These are phyloP conservation scores for Melipona beecheii DNA, from an alignment of 2,888 invertebrate species.

Conservation along the genomic window DNA sequence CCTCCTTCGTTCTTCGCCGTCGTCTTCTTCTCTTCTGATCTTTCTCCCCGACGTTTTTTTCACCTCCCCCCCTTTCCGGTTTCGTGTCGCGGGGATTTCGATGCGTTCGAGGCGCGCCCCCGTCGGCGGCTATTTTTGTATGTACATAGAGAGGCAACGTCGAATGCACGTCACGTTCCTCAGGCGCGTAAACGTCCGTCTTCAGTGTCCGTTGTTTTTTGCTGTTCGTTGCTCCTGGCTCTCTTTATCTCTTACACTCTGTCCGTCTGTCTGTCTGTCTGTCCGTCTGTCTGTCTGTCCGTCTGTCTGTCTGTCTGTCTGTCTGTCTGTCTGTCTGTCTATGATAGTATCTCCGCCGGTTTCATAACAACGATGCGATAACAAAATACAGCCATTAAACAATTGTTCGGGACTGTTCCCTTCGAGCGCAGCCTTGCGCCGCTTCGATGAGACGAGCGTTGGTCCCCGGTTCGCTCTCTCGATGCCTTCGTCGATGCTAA, in stretches of 20 bases:
- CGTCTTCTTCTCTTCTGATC: not conserved
- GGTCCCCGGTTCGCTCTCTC: slow-evolving; percentile 22
- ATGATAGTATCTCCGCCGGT: slow-evolving; percentile 55
- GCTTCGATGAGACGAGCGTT: slow-evolving; percentile 13
- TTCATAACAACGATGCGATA: slow-evolving; percentile 66
- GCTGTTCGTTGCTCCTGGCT: slow-evolving; percentile 35
- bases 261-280: slow-evolving; percentile 26
- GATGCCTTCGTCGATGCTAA: slow-evolving; percentile 47
- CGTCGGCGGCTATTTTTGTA: slow-evolving; percentile 67
- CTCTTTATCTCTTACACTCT: slow-evolving; percentile 12
- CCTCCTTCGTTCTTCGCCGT: slow-evolving; percentile 15
- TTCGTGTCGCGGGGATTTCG: slow-evolving; percentile 43
- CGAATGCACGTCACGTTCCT: slow-evolving; percentile 66
- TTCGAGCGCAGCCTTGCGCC: slow-evolving; percentile 21
- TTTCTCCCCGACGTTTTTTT: too few relatives aligned
- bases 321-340: slow-evolving; percentile 47
- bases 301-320: slow-evolving; percentile 47
- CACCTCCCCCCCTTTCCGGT: slow-evolving; percentile 9
- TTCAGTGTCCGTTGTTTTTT: slow-evolving; percentile 56
- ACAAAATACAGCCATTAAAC: slow-evolving; percentile 37
- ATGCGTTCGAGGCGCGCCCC: slow-evolving; percentile 63
- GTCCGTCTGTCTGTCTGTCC: slow-evolving; percentile 16
- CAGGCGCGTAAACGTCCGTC: slow-evolving; percentile 63
- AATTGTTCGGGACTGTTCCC: slow-evolving; percentile 24
- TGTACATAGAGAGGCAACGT: slow-evolving; percentile 69